Conservation (phyloP, 2,888 invertebrate genomes). For the Eudasyphora cyanicolor region DNA sequence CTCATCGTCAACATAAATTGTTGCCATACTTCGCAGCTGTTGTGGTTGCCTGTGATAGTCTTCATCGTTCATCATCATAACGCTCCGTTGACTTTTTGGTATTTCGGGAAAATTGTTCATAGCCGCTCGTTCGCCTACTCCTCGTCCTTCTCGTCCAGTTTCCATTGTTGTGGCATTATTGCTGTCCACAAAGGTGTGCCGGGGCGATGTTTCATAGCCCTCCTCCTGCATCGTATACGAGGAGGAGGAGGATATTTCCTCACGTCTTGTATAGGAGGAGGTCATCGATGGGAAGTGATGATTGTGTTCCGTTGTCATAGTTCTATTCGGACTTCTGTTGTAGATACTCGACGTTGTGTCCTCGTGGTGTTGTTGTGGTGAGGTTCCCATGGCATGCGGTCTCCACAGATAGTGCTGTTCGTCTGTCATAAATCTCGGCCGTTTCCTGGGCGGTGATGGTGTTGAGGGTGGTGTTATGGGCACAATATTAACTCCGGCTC, state of each 20-base stretch:
- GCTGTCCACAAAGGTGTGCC: slow-evolving; percentile 18
- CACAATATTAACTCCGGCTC: slow-evolving; percentile 74
- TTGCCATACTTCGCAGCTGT: slow-evolving; percentile 62
- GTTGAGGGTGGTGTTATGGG: slow-evolving; percentile 80
- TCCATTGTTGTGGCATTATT: slow-evolving; percentile 10
- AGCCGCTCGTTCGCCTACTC: slow-evolving; percentile 38
- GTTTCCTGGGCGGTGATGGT: slow-evolving; percentile 79
- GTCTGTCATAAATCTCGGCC: slow-evolving; percentile 75
- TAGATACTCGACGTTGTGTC: neutral
- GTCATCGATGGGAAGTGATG: slow-evolving; percentile 55
- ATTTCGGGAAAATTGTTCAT: slow-evolving; percentile 73
- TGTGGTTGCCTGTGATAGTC: slow-evolving; percentile 51
- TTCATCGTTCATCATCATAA: slow-evolving; percentile 57
- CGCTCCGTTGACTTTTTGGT: slow-evolving; percentile 74
- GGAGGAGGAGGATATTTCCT: slow-evolving; percentile 44
- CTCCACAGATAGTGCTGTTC: slow-evolving; percentile 77
- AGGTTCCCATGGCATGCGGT: slow-evolving; percentile 72
- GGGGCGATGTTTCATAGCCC: slow-evolving; percentile 15
- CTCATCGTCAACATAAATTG: slow-evolving; percentile 75
- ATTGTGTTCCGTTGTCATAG: slow-evolving; percentile 46
- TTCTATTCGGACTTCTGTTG: slow-evolving; percentile 27
- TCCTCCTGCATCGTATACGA: slow-evolving; percentile 33
- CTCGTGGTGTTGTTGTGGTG: slow-evolving; percentile 48
- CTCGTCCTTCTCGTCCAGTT: slow-evolving; percentile 10
- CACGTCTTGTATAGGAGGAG: slow-evolving; percentile 62